Base-by-base conservation (phyloP, 2,797 vertebrate species). In the Notamacropus eugenii region DNA sequence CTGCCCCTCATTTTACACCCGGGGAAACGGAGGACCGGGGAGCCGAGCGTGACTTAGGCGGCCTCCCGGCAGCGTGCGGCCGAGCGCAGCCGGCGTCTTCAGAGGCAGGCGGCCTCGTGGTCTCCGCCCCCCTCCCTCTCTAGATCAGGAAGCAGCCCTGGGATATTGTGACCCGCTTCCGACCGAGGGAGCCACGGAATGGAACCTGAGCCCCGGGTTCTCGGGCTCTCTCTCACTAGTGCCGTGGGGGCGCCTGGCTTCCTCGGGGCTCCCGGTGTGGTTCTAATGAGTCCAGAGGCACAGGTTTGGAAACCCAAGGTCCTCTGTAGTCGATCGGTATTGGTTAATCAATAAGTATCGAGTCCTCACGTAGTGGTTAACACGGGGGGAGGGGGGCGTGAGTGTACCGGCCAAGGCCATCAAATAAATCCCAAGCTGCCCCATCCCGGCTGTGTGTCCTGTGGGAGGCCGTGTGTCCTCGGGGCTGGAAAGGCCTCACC, bases 291-390 rank as follows among this genome's bases (percentile, higher is more conserved):
- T n/a, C 54, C 91, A 57, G 74, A 90, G 54, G 50, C 82, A 8
- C 34, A 13, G 67, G 93, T 95, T 57, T 55, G 29, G 59, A 67
- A 10, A 74, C 40, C 55, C 27, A n/a, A 91, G 87, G 34, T 93
- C 87, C 40, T 28, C 24, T 59, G 93, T 92, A 91, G 90, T 91
- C 95, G 95, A 74, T n/a, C 27, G 3, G 90, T 55, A 46, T 58
- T 87, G 55, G 59, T 90, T 94, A 62, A 54, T 34, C 55, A 5
- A 10, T 82, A 28, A 28, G 82, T 93, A 91, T 50, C 96, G 90
- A 94, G 55, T 54, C 29, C 24, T 57, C 90, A 29, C 13, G 91
- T 0, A 46, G 50, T 10, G 46, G n/a, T 93, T 54, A 93, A 56
- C 54, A 54, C 52, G 54, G 46, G 12, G 94, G 67, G 46, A 52